phyloP scores from a whole-genome alignment of 2,888 invertebrate species.

The Rotaria socialis region DNA sequence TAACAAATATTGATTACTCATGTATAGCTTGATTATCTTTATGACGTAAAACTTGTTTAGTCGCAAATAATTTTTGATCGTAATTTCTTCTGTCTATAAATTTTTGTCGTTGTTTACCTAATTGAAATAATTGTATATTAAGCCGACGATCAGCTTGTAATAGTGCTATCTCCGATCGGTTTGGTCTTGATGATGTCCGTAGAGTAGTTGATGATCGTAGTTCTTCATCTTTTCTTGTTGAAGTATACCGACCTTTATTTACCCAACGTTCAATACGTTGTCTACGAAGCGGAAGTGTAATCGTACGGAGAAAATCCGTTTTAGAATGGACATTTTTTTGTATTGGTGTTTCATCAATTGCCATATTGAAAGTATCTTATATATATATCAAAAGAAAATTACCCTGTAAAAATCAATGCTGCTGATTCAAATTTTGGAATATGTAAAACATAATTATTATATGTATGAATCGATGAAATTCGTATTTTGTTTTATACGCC shows the following conservation, averaged over 20 bases:
- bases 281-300: background rate
- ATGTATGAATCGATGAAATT: too few relatives aligned
- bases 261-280: conserved; percentile 9
- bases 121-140: background rate
- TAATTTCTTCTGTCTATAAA: background rate
- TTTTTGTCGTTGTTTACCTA: conserved; percentile 25
- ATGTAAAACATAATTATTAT: too few relatives aligned
- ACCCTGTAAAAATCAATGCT: too few relatives aligned
- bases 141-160: background rate
- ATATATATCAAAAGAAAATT: too few relatives aligned
- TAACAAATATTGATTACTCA: background rate
- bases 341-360: too few relatives aligned
- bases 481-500: too few relatives aligned
- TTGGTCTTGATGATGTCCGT: background rate
- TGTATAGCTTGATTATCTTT: background rate
- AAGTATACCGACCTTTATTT: background rate
- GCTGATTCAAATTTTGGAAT: too few relatives aligned
- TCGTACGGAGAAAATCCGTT: too few relatives aligned
- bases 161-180: background rate
- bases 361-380: too few relatives aligned
- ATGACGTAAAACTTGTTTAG: background rate
- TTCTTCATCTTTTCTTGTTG: background rate
- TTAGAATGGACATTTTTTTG: too few relatives aligned
- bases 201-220: background rate
- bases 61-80: background rate